Conservation (phyloP, 2,888 invertebrate genomes). For the Drosophila meridiana region DNA sequence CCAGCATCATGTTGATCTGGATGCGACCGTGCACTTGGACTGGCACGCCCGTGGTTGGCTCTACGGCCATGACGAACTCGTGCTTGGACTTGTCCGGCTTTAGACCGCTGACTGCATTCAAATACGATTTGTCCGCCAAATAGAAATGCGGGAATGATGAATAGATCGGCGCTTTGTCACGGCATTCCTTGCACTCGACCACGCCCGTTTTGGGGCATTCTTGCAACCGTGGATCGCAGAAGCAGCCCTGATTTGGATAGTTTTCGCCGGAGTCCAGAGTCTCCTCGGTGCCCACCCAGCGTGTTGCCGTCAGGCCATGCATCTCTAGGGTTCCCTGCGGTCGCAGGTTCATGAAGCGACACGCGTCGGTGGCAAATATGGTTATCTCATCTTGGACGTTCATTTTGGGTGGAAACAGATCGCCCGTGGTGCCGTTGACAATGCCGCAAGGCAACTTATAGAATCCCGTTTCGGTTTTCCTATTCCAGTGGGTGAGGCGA, state of each 20-base stretch:
- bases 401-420: constrained; percentile 90
- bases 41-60: constrained; percentile 93
- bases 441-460: constrained; percentile 88
- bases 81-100: constrained; percentile 88
- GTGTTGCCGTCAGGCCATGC: constrained; percentile 76
- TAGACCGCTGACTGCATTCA: constrained; percentile 88
- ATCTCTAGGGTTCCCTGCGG: constrained; percentile 64
- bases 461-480: constrained; percentile 86
- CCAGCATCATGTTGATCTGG: constrained; percentile 90
- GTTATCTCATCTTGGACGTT: constrained; percentile 86
- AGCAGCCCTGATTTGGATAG: constrained; percentile 88
- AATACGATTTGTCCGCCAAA: constrained; percentile 89
- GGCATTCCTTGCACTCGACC: constrained; percentile 90
- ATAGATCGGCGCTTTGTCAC: constrained; percentile 93
- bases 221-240: constrained; percentile 87
- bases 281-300: constrained; percentile 87
- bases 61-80: constrained; percentile 89
- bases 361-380: constrained; percentile 91
- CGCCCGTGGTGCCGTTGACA: constrained; percentile 91
- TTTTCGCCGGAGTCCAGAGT: constrained; percentile 90
- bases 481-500: constrained; percentile 90
- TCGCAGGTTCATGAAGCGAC: constrained; percentile 88
- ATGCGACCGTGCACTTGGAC: constrained; percentile 89
- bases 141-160: constrained; percentile 94
- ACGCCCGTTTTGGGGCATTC: constrained; percentile 87